These are phyloP conservation scores for Condylura cristata DNA, from an alignment of 2,113 vertebrate genomes.

Conservation along the genomic window DNA sequence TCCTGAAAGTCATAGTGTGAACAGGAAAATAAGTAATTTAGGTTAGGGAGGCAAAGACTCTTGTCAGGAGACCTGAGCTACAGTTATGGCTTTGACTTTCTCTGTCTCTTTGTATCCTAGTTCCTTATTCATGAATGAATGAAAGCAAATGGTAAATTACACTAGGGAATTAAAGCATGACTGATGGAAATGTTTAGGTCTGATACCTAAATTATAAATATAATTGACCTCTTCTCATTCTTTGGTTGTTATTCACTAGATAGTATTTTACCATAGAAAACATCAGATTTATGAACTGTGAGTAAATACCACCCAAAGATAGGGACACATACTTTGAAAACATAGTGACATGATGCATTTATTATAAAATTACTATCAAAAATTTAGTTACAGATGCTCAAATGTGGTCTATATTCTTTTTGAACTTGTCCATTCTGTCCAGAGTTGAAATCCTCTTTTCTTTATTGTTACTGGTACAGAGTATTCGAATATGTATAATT, in stretches of 20 bases:
- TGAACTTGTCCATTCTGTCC: not conserved
- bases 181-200: not conserved
- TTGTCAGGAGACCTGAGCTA: not conserved
- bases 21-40: not conserved
- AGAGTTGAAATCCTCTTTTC: constrained; percentile 22
- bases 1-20: not conserved
- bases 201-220: constrained; percentile 25
- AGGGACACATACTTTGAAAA: not conserved
- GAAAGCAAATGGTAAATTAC: not conserved
- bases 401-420: not conserved
- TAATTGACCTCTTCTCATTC: not conserved
- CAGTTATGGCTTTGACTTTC: not conserved
- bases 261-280: not conserved
- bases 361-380: not conserved
- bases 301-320: not conserved
- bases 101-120: not conserved
- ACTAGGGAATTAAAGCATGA: not conserved
- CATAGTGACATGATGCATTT: not conserved
- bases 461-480: not conserved
- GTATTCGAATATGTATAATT: constrained; percentile 6
- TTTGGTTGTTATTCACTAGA: not conserved
- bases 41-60: not conserved
- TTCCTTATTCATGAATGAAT: not conserved
- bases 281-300: not conserved
- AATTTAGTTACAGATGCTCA: constrained; percentile 2